Percentiles rank a stretch among this genome's conserved stretches.
Conservation (phyloP, 2,888 invertebrate genomes). For the Blera fallax region DNA sequence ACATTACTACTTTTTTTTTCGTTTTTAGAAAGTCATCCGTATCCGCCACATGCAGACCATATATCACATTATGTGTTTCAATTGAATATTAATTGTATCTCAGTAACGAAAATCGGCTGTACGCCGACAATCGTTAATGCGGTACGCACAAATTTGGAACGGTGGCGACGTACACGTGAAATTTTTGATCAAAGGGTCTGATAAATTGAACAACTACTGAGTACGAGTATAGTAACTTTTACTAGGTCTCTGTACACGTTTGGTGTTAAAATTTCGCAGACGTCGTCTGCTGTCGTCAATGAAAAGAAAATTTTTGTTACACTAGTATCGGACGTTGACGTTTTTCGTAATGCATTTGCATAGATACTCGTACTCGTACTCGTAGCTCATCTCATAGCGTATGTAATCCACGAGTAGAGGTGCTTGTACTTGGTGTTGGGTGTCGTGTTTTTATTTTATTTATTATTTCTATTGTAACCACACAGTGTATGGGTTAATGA, state of each 20-base stretch:
- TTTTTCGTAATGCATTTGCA: slow-evolving; percentile 1
- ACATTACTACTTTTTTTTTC: slow-evolving; percentile 17
- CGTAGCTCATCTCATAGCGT: not conserved
- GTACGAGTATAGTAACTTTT: slow-evolving; percentile 7
- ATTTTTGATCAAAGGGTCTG: slow-evolving; percentile 39
- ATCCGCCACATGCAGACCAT: slow-evolving; percentile 53
- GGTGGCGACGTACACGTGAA: slow-evolving; percentile 1
- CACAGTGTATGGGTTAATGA: slow-evolving; percentile 26
- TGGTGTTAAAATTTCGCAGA: slow-evolving; percentile 12
- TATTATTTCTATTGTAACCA: slow-evolving; percentile 13
- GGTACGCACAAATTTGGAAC: slow-evolving; percentile 19
- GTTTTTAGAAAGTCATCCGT: slow-evolving; percentile 42
- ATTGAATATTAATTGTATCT: slow-evolving; percentile 48
- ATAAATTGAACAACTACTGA: not conserved
- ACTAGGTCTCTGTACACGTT: not conserved
- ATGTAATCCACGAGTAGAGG: slow-evolving; percentile 25
- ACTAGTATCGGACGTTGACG: not conserved
- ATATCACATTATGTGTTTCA: slow-evolving; percentile 29
- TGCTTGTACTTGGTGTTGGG: slow-evolving; percentile 7
- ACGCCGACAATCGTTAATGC: not conserved
- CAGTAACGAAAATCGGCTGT: not conserved
- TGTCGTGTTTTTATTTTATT: not conserved
- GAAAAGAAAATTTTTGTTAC: slow-evolving; percentile 30
- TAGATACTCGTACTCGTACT: not conserved
- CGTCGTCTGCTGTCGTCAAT: slow-evolving; percentile 27